Percentiles rank a stretch among this genome's conserved stretches.
phyloP scores from a whole-genome alignment of 2,888 invertebrate species.

The Diploptera punctata region DNA sequence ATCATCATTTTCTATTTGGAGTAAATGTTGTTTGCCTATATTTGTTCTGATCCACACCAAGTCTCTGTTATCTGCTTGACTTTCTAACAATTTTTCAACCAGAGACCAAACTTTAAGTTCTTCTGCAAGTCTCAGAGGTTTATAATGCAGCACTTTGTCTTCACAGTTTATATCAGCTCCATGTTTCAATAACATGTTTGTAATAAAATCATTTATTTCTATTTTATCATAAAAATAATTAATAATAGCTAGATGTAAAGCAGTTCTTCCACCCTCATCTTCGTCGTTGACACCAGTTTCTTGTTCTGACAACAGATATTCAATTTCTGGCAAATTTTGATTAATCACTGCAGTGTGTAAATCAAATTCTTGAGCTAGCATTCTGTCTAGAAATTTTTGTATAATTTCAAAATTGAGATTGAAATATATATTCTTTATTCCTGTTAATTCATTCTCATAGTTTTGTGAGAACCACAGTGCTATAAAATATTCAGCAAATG shows the following conservation, averaged over 20 bases:
- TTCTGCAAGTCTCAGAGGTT: too few species aligned
- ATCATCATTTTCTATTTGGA: too few species aligned
- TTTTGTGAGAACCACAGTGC: slow-evolving; percentile 31
- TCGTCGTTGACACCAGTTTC: neutral
- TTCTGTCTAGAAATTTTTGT: slow-evolving; percentile 28
- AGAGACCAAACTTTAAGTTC: neutral
- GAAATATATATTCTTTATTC: slow-evolving; percentile 20
- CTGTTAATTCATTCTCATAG: neutral
- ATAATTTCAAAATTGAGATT: slow-evolving; percentile 21
- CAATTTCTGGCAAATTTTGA: neutral
- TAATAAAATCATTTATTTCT: neutral
- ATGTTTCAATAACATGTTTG: neutral
- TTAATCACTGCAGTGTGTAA: slow-evolving; percentile 27
- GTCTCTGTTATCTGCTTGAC: neutral
- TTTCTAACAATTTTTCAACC: neutral
- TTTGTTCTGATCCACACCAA: too few species aligned
- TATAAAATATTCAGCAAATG: slow-evolving; percentile 37
- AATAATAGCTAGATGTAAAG: slow-evolving; percentile 21
- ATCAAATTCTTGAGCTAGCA: slow-evolving; percentile 13
- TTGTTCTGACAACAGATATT: neutral
- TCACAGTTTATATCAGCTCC: neutral
- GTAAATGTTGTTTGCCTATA: too few species aligned
- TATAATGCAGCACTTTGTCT: neutral
- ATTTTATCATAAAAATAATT: neutral
- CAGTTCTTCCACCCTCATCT: slow-evolving; percentile 20